phyloP scores from a whole-genome alignment of 2,797 vertebrate species.

The Dromococcyx pavoninus region DNA sequence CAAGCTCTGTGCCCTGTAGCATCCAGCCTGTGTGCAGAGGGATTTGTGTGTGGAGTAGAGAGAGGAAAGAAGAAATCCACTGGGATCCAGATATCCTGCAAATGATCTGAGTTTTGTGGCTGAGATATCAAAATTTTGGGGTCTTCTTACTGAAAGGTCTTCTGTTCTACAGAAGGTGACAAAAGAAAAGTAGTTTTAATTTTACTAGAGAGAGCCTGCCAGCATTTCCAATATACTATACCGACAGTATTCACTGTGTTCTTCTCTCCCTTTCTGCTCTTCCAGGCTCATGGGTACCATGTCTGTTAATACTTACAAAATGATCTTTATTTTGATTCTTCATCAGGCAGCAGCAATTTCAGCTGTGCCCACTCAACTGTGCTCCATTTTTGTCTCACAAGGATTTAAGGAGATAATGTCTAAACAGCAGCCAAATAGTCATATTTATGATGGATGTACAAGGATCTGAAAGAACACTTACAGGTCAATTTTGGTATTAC shows the following conservation, averaged over 20 bases:
- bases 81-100: not conserved
- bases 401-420: not conserved
- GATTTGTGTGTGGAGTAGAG: not conserved
- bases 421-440: not conserved
- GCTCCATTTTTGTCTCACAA: not conserved
- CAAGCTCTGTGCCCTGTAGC: not conserved
- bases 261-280: not conserved
- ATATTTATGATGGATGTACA: not conserved
- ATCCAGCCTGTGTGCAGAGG: not conserved
- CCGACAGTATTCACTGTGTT: not conserved
- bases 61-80: not conserved
- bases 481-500: not conserved
- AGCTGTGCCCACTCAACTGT: not conserved
- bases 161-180: not conserved
- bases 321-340: not conserved
- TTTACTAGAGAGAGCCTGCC: not conserved
- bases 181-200: not conserved
- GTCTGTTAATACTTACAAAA: not conserved
- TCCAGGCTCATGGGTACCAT: not conserved
- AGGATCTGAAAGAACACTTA: not conserved
- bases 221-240: not conserved
- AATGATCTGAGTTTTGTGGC: not conserved
- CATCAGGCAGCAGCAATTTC: not conserved
- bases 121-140: not conserved
- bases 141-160: not conserved